Conservation (phyloP, 1,140 invertebrate species). For the Apocrypta bakeri region DNA sequence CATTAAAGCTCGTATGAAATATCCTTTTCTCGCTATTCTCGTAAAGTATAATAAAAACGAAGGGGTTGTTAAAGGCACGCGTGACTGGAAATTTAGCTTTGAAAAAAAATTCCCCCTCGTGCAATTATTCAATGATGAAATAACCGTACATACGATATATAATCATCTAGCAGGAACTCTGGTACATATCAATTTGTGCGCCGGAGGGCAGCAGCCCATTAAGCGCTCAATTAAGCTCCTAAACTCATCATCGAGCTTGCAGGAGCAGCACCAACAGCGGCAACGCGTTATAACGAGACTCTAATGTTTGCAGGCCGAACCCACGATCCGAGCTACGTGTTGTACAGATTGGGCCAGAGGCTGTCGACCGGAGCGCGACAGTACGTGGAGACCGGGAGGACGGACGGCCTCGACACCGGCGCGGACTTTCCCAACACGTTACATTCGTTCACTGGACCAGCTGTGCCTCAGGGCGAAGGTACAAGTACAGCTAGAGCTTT, state of each 20-base stretch:
- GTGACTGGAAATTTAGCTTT: slow-evolving; percentile 32
- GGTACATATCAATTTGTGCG: slow-evolving; percentile 28
- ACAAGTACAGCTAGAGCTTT: slow-evolving; percentile 88
- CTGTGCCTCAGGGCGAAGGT: slow-evolving; percentile 84
- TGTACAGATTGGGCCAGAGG: slow-evolving; percentile 86
- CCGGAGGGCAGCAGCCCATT: background rate
- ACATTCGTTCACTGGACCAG: slow-evolving; percentile 88
- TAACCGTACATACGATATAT: too few species aligned
- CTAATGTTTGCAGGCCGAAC: slow-evolving; percentile 81
- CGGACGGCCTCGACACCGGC: slow-evolving; percentile 80
- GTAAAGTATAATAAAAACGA: slow-evolving; percentile 45
- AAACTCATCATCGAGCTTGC: slow-evolving; percentile 7
- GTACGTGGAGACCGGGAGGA: slow-evolving; percentile 88
- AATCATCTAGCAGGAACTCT: background rate
- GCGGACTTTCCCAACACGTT: slow-evolving; percentile 73
- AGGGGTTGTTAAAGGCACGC: slow-evolving; percentile 20
- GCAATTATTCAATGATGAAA: background rate
- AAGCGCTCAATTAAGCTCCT: slow-evolving; percentile 19
- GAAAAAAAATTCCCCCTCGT: background rate
- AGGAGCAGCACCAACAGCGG: background rate
- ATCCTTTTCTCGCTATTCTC: background rate
- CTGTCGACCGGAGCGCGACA: slow-evolving; percentile 84
- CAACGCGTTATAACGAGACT: slow-evolving; percentile 1
- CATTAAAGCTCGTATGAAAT: slow-evolving; percentile 41
- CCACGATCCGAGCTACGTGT: slow-evolving; percentile 85